A percentile compares a stretch with the other conserved stretches of the same genome.
phyloP scores from a whole-genome alignment of 2,113 vertebrate genomes.

The Astur gentilis region DNA sequence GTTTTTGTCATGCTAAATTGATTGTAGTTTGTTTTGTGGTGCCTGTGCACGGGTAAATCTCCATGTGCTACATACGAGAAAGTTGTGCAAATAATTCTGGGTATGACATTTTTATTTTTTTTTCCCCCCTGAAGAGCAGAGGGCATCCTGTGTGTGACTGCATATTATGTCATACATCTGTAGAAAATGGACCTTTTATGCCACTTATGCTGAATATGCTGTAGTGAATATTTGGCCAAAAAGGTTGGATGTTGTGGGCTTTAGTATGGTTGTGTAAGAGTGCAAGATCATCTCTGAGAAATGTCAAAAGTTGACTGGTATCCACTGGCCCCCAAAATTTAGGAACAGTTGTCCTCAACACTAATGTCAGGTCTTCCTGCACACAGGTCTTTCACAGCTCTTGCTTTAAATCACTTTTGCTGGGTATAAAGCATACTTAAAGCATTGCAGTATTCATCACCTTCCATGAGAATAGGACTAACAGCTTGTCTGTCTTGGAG shows the following conservation, averaged over 20 bases:
- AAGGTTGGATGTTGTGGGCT: neutral
- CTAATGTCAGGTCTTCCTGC: neutral
- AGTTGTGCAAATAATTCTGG: neutral
- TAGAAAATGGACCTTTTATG: neutral
- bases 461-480: neutral
- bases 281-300: neutral
- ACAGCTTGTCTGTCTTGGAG: neutral
- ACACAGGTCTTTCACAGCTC: neutral
- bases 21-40: neutral
- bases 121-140: neutral
- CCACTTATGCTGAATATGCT: neutral
- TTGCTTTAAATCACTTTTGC: neutral
- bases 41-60: neutral
- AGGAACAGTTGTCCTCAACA: neutral
- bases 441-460: neutral
- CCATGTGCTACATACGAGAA: neutral
- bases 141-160: neutral
- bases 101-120: neutral
- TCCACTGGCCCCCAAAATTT: neutral
- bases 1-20: neutral
- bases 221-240: neutral
- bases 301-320: neutral
- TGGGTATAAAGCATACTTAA: neutral
- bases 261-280: neutral
- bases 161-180: neutral